Evolutionary conservation across 2,888 invertebrate genomes (phyloP), one percentile per base, ranked within the genome.

Genomic region (Thereva unica): DNA sequence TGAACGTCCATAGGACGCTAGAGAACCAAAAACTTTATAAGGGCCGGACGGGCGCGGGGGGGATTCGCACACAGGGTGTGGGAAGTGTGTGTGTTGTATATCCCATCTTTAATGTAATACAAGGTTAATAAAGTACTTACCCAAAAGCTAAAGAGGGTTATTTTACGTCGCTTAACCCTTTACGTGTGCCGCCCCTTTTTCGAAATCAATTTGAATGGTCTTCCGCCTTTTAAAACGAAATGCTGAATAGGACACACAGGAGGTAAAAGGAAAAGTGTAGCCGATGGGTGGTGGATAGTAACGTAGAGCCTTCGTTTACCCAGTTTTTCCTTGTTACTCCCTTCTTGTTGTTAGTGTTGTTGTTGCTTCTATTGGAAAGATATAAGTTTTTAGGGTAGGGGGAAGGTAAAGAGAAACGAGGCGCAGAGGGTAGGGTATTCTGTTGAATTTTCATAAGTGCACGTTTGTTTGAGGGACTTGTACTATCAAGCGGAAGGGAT

Each of bases 201-300:
- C 66, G 54, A 68, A 68, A 68, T 68, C 68, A 67, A 66, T 66
- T 67, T 61, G 67, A 56, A 66, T 68, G 68, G 64, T 61, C 66
- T 68, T 66, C 68, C 68, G 68, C 66, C 68, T 67, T 68, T 68
- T 67, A 68, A 68, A 68, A 67, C 64, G 67, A 49, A 67, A 68
- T 64, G 40, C 45, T 34, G n/a, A 49, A 55, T 42, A 41, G 47
- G 34, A 37, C 8, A 23, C 23, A 23, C 23, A 23, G 23, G 23
- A 23, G 23, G 23, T 23, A 23, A 23, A 23, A 23, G 23, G 23
- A 23, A 23, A 23, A 23, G 23, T 23, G 23, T 23, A 23, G 23
- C 23, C 23, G 23, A 23, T 23, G 23, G 23, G 23, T 23, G 23
- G 23, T 23, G 23, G 23, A 23, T 23, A 23, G 23, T 23, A 23